Conservation (phyloP, 2,888 invertebrate species). For the Hoplodrina ambigua region DNA sequence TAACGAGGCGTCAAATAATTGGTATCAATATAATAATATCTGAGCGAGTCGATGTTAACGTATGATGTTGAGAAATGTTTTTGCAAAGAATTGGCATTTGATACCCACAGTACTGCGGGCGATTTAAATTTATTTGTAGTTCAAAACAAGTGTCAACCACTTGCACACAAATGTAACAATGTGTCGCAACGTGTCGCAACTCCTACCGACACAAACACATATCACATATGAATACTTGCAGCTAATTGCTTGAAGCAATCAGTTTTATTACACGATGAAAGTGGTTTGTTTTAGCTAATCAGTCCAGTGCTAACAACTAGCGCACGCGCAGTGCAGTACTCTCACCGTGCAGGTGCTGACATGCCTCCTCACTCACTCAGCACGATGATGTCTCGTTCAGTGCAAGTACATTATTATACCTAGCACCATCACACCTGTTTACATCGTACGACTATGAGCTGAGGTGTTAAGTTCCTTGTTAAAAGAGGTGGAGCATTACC, state of each 20-base stretch:
- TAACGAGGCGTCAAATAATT: too few species aligned
- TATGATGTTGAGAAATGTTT: not conserved
- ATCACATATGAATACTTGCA: not conserved
- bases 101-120: not conserved
- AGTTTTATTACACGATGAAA: slow-evolving; percentile 22
- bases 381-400: too few species aligned
- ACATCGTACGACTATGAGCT: too few species aligned
- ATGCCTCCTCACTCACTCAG: too few species aligned
- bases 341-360: too few species aligned
- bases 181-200: not conserved
- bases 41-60: not conserved
- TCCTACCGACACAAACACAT: not conserved
- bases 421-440: too few species aligned
- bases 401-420: too few species aligned
- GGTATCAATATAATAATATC: not conserved
- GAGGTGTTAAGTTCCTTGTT: too few species aligned
- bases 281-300: slow-evolving; percentile 1
- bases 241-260: slow-evolving; percentile 19
- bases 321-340: too few species aligned
- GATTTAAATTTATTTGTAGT: not conserved
- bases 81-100: not conserved
- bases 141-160: not conserved
- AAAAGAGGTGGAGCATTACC: too few species aligned
- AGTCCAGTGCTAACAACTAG: not conserved
- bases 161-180: slow-evolving; percentile 7